Evolutionary conservation across 2,113 vertebrate species (phyloP).

Genomic region (Coracopsis vasa): DNA sequence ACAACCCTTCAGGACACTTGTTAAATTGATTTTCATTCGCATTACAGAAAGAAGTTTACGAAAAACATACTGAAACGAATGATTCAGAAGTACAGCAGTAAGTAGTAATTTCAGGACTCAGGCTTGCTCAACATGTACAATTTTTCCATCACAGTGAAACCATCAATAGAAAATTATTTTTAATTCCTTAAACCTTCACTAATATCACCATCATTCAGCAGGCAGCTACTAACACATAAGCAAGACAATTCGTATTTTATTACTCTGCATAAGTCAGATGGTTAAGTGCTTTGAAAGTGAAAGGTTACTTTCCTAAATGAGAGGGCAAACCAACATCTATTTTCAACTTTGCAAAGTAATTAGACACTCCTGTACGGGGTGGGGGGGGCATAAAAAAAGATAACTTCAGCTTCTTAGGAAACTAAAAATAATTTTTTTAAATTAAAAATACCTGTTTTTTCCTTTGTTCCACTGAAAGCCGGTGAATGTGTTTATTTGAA

Average conservation of each 20-base stretch:
- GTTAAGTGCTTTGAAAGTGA: neutral
- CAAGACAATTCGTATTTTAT: neutral
- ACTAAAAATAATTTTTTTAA: neutral
- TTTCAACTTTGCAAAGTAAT: neutral
- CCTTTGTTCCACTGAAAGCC: neutral
- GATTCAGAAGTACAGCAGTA: neutral
- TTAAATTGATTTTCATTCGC: neutral
- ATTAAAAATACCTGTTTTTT: rapidly evolving
- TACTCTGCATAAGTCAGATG: neutral
- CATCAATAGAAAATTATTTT: neutral
- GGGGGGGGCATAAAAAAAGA: neutral
- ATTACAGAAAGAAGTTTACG: neutral
- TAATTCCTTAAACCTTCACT: neutral
- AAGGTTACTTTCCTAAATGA: neutral
- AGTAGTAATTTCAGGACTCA: neutral
- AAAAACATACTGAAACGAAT: neutral
- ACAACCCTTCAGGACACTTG: neutral
- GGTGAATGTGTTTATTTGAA: neutral
- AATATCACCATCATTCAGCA: neutral
- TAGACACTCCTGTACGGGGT: neutral
- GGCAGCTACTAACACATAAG: neutral
- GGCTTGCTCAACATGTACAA: neutral
- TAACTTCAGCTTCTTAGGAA: neutral
- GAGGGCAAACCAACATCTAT: neutral
- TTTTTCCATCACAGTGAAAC: neutral